phyloP scores from a whole-genome alignment of 2,888 invertebrate species.

The Athetis lepigone region DNA sequence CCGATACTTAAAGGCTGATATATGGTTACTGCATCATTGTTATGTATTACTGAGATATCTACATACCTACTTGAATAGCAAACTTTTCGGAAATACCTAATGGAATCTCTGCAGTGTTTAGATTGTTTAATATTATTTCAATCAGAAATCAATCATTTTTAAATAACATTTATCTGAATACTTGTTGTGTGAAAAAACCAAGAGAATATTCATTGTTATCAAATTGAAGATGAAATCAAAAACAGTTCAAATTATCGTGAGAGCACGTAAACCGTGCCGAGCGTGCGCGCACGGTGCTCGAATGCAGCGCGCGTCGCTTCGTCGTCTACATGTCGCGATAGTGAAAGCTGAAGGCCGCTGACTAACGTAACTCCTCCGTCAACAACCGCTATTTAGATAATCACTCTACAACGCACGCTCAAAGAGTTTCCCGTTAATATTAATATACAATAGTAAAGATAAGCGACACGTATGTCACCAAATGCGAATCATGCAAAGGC shows the following conservation, averaged over 20 bases:
- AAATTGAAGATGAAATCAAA: conserved; percentile 24
- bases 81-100: background rate
- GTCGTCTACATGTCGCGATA: conserved; percentile 71
- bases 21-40: background rate
- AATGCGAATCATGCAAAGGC: conserved; percentile 17
- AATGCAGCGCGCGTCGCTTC: conserved; percentile 56
- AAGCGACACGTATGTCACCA: background rate
- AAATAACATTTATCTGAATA: no score
- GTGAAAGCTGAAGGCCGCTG: conserved; percentile 83
- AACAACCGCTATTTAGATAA: conserved; percentile 62
- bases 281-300: conserved; percentile 41
- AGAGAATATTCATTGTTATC: conserved; percentile 3
- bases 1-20: conserved; percentile 47
- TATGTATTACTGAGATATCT: background rate
- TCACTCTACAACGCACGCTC: conserved; percentile 37
- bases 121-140: conserved; percentile 1
- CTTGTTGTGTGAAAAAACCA: conserved; percentile 1
- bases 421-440: conserved; percentile 28
- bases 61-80: background rate
- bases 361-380: conserved; percentile 68
- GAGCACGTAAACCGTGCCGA: conserved; percentile 46
- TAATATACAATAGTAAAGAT: conserved; percentile 13
- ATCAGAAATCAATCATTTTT: no score
- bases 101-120: no score
- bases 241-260: conserved; percentile 41